Conservation (phyloP, 1,140 invertebrate species). For the Drosophila ogumai region DNA sequence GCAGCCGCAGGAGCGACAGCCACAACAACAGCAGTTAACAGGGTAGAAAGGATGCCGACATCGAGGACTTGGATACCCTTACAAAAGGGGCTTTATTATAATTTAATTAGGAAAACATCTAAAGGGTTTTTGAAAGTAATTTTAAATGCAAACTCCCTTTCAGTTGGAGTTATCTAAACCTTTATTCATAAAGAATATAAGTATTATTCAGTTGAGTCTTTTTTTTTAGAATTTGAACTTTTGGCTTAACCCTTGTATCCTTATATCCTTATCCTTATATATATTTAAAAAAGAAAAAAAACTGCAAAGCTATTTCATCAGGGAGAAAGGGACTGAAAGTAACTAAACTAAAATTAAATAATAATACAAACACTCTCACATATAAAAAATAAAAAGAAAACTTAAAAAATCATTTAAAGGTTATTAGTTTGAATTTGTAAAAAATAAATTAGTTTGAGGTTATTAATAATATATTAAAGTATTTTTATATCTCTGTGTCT, state of each 20-base stretch:
- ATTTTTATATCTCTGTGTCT: background rate
- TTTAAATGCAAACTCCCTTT: background rate
- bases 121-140: background rate
- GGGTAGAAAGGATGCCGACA: slow-evolving; percentile 7
- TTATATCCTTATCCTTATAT: background rate
- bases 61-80: slow-evolving; percentile 20
- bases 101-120: slow-evolving; percentile 1
- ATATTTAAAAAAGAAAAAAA: no score
- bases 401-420: background rate
- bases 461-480: no score
- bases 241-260: background rate
- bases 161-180: background rate
- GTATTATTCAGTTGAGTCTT: background rate
- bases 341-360: no score
- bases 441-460: background rate
- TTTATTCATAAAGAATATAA: background rate
- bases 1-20: slow-evolving; percentile 33
- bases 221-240: background rate
- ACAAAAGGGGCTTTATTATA: background rate
- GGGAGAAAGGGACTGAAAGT: no score
- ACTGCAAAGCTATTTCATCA: no score
- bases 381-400: background rate
- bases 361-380: no score
- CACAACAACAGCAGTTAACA: slow-evolving; percentile 30
- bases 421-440: no score